Conservation (phyloP, 2,797 vertebrate genomes). For the Eospalax fontanierii region DNA sequence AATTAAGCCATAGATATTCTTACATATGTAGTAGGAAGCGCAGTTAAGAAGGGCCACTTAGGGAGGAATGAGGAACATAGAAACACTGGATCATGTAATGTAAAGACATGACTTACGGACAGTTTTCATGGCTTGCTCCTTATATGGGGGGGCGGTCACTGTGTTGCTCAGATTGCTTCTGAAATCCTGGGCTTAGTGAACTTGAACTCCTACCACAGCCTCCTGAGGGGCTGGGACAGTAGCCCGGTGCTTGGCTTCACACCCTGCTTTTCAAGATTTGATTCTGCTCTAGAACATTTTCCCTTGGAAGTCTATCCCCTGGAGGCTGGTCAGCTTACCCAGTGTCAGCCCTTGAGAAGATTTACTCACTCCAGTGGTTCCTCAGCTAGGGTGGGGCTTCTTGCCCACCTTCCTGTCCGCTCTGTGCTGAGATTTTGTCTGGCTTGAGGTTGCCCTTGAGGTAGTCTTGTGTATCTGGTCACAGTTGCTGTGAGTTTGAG, state of each 20-base stretch:
- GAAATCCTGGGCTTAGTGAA: background rate
- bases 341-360: too few relatives aligned
- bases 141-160: background rate
- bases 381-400: too few relatives aligned
- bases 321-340: too few relatives aligned
- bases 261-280: background rate
- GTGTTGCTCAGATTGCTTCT: background rate
- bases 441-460: too few relatives aligned
- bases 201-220: too few relatives aligned
- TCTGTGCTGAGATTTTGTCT: background rate
- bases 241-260: background rate
- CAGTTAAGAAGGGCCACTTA: background rate
- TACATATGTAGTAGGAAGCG: background rate
- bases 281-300: slow-evolving; percentile 52
- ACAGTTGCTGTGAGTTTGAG: too few relatives aligned
- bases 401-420: too few relatives aligned
- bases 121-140: background rate
- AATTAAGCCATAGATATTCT: background rate
- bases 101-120: slow-evolving; percentile 23
- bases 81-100: background rate
- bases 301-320: background rate
- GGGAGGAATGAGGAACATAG: background rate
- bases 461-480: too few relatives aligned
- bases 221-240: background rate
- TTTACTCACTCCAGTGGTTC: too few relatives aligned